Evolutionary conservation across 2,113 vertebrate genomes (phyloP), one percentile per base, ranked within the genome.

Genomic region (Cairina moschata): DNA sequence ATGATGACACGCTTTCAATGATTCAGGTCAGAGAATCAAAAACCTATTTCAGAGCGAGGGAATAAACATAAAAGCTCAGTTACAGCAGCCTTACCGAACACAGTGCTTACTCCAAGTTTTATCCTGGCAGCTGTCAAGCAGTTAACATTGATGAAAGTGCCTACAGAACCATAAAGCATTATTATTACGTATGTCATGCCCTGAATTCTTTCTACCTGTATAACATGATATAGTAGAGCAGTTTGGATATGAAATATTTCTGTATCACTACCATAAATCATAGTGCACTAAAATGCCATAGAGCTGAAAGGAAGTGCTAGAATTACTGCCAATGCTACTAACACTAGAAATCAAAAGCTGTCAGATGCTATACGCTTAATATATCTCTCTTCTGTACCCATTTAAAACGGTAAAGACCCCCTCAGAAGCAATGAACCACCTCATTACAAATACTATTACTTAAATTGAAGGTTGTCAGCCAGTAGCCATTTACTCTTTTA

Each of bases 221-320:
- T 46, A 83, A 88, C 36, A 81, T 88, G 72, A 94, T 87, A 93
- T 75, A 96, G 75, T 88, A 69, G 16, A 92, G 74, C 52, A 95
- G 93, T 92, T 82, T 76, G 82, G 86, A 81, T 73, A 78, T 86
- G 72, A 95, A 95, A 94, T 95, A 97, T 83, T 95, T 90, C 83
- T 90, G 3, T 48, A 92, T 50, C 71, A 66, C 59, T 42, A 66
- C 50, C 78, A 73, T 88, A 97, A 94, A 95, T 95, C 81, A 95
- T 8, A 78, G 79, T 22, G 65, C 40, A 87, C 67, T 79, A 79
- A 88, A 88, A 90, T 42, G 65, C 66, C 34, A 69, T 11, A 83
- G 78, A 25, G 65, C 62, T 94, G 68, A 96, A 94, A 86, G 46
- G 44, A 94, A 92, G 66, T 72, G 60, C 34, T 91, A 88, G 86